These are phyloP conservation scores for Drosophila trapezifrons DNA, from an alignment of 1,140 invertebrate genomes.

Conservation along the genomic window DNA sequence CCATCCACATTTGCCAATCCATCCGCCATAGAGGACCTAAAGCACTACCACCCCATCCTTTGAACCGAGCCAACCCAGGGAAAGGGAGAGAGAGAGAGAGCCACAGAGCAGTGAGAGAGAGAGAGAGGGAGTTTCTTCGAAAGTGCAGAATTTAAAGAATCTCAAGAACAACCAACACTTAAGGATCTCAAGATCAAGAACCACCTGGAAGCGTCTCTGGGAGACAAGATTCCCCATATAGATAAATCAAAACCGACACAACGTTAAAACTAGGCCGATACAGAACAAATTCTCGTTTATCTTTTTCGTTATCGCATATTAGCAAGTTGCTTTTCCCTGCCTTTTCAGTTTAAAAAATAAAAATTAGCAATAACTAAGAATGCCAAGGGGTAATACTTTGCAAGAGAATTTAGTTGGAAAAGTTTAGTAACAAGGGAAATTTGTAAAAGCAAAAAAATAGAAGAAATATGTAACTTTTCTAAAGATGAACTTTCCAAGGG, in stretches of 20 bases:
- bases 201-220: background rate
- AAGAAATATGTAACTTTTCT: background rate
- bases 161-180: background rate
- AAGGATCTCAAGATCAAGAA: constrained; percentile 2
- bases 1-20: constrained; percentile 1
- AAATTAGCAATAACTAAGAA: background rate
- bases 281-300: background rate
- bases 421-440: background rate
- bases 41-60: constrained; percentile 8
- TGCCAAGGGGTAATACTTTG: background rate
- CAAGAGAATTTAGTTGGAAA: too few relatives aligned
- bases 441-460: background rate
- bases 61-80: constrained; percentile 16
- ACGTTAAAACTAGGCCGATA: background rate
- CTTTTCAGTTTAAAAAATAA: background rate
- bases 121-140: background rate
- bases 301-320: background rate
- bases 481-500: background rate
- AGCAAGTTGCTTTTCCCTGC: background rate
- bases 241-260: background rate
- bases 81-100: constrained; percentile 19
- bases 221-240: background rate
- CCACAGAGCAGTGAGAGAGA: constrained; percentile 10
- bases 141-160: background rate
- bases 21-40: background rate